Percentiles rank a stretch among this genome's conserved stretches.
Evolutionary conservation across 2,888 invertebrate genomes (phyloP).

Genomic region (Altica lythri): DNA sequence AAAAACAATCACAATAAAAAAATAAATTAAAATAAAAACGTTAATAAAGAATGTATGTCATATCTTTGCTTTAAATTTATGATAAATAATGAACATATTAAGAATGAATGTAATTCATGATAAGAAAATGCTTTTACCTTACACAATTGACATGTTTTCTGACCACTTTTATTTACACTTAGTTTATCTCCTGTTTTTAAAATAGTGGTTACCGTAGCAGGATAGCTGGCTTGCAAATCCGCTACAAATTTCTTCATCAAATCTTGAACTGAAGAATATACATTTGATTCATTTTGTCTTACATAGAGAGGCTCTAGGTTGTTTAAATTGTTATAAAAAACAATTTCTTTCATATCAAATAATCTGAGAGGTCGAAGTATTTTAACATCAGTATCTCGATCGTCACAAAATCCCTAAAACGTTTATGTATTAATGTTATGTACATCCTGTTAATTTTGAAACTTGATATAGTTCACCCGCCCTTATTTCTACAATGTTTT

Average conservation of each 20-base stretch:
- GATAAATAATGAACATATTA: too few species aligned
- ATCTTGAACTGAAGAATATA: constrained; percentile 68
- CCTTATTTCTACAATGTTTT: too few species aligned
- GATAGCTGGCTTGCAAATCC: constrained; percentile 73
- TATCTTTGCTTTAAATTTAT: too few species aligned
- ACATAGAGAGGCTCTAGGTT: constrained; percentile 56
- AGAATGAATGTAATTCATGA: too few species aligned
- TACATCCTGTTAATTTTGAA: neutral
- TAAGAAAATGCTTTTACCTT: too few species aligned
- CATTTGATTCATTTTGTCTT: constrained; percentile 52
- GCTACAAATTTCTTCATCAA: constrained; percentile 76
- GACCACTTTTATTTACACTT: constrained; percentile 40
- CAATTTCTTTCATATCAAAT: constrained; percentile 76
- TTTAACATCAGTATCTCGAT: constrained; percentile 64
- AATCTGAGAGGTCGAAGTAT: constrained; percentile 80
- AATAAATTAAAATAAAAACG: too few species aligned
- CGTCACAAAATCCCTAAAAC: constrained; percentile 73
- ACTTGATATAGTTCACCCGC: too few species aligned
- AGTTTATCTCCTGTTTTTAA: constrained; percentile 85
- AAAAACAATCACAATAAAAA: too few species aligned
- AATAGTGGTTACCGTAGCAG: constrained; percentile 84
- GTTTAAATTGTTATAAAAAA: constrained; percentile 66
- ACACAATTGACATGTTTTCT: constrained; percentile 58
- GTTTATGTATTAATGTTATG: constrained; percentile 1
- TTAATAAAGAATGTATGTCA: too few species aligned